These are phyloP conservation scores for Tetragonula clypearis DNA, from an alignment of 1,140 invertebrate species.

Conservation along the genomic window DNA sequence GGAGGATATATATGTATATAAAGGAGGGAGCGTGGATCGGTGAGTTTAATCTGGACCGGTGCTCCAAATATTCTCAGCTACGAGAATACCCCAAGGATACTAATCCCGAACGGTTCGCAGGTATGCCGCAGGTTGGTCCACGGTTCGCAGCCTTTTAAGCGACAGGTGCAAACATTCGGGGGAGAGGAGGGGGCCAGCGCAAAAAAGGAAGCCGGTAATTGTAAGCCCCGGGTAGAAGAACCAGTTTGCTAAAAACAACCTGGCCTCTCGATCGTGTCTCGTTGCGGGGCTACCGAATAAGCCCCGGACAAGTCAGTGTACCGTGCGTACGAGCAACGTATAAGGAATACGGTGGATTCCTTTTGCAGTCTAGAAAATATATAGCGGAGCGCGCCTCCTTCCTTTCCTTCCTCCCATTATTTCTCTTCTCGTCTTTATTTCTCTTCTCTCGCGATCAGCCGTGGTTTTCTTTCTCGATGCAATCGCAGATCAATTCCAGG, in stretches of 20 bases:
- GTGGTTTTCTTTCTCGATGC: not conserved
- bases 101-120: conserved; percentile 30
- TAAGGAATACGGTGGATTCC: conserved; percentile 53
- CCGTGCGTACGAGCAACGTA: conserved; percentile 48
- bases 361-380: conserved; percentile 37
- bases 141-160: conserved; percentile 65
- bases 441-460: no score
- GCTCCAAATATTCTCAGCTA: conserved; percentile 28
- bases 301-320: conserved; percentile 62
- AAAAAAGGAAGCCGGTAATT: conserved; percentile 67
- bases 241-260: conserved; percentile 75
- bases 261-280: conserved; percentile 66
- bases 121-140: conserved; percentile 33
- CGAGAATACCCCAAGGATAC: conserved; percentile 6
- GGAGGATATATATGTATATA: not conserved
- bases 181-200: conserved; percentile 9
- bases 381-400: not conserved
- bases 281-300: conserved; percentile 70
- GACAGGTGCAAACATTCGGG: conserved; percentile 70
- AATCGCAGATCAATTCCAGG: no score
- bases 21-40: no score
- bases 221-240: conserved; percentile 69
- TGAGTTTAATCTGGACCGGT: not conserved
- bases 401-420: no score
- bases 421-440: not conserved